phyloP scores from a whole-genome alignment of 23 tunicate genomes.

The Diplosoma virens region DNA sequence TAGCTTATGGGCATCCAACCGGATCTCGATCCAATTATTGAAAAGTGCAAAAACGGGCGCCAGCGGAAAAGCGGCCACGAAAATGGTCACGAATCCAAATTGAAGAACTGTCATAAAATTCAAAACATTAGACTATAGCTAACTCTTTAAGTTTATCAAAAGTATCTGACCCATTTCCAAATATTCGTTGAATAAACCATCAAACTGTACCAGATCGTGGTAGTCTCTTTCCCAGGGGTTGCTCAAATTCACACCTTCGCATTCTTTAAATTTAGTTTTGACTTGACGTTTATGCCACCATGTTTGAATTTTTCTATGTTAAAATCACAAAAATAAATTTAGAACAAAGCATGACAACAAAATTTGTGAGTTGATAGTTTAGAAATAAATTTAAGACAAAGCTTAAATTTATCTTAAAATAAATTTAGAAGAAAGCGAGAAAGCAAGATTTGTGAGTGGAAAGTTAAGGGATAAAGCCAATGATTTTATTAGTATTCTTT shows the following conservation, averaged over 20 bases:
- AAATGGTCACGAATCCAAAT: slow-evolving; percentile 92
- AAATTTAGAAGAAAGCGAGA: too few species aligned
- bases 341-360: too few species aligned
- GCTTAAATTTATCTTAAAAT: too few species aligned
- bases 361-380: too few species aligned
- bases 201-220: slow-evolving; percentile 48
- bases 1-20: slow-evolving; percentile 78
- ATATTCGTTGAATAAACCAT: slow-evolving; percentile 84
- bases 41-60: slow-evolving; percentile 94
- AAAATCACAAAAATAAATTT: too few species aligned
- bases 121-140: not conserved
- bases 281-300: slow-evolving; percentile 57
- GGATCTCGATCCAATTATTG: slow-evolving; percentile 92
- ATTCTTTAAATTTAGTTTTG: slow-evolving; percentile 26
- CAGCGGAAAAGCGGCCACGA: slow-evolving; percentile 94
- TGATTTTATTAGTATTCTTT: too few species aligned
- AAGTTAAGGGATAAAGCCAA: too few species aligned
- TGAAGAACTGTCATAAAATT: slow-evolving; percentile 60
- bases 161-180: slow-evolving; percentile 73
- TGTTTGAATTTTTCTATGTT: slow-evolving; percentile 40
- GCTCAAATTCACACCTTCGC: not conserved
- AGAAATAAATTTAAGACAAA: too few species aligned
- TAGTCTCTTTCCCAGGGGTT: slow-evolving; percentile 77
- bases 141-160: not conserved
- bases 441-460: too few species aligned